phyloP scores from a whole-genome alignment of 2,888 invertebrate genomes.

The Ariolimax columbianus region DNA sequence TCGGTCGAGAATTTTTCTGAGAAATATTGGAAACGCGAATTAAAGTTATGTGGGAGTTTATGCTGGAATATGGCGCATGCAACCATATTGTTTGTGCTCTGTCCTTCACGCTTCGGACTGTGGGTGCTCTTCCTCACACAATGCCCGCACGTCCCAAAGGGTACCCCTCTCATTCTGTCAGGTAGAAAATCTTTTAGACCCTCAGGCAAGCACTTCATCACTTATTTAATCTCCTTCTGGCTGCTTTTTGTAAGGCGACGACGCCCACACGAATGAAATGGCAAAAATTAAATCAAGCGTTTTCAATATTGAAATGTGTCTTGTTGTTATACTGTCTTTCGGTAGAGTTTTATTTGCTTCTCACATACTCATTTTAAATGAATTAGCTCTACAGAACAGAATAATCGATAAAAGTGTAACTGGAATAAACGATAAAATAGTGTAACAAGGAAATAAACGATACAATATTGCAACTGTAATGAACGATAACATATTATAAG shows the following conservation, averaged over 20 bases:
- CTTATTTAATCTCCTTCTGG: background rate
- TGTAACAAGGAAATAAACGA: no score
- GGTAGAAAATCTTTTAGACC: background rate
- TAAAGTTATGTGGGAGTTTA: background rate
- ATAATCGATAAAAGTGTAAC: no score
- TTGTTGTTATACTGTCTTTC: no score
- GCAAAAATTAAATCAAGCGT: no score
- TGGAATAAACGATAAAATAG: no score
- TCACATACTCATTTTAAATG: no score
- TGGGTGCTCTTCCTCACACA: background rate
- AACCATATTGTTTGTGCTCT: background rate
- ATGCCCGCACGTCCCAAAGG: background rate
- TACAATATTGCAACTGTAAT: no score
- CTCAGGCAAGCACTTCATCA: constrained; percentile 10
- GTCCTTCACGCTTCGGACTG: background rate
- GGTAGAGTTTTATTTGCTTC: no score
- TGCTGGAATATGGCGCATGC: background rate
- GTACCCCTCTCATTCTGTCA: background rate
- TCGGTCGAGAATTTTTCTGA: background rate
- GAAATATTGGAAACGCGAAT: constrained; percentile 7
- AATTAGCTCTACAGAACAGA: no score
- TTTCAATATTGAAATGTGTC: no score
- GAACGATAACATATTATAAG: no score
- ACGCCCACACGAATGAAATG: no score
- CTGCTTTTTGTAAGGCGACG: background rate